These are phyloP conservation scores for Coregonus sp. DNA, from an alignment of 2,797 vertebrate genomes.

Conservation along the genomic window DNA sequence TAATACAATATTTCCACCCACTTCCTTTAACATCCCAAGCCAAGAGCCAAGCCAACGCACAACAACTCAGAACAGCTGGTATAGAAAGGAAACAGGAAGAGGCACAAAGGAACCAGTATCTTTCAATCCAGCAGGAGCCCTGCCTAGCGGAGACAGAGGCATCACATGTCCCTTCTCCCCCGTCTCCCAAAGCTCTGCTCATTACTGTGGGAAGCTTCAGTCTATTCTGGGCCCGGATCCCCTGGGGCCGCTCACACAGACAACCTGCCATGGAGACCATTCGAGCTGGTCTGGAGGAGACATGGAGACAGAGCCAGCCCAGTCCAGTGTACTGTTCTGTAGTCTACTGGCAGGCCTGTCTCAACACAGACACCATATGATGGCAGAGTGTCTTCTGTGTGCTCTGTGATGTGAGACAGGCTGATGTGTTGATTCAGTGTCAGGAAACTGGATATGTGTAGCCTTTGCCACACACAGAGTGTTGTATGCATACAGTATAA, in stretches of 20 bases:
- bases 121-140: conserved; percentile 28
- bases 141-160: conserved; percentile 33
- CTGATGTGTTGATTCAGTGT: conserved; percentile 27
- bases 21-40: neutral
- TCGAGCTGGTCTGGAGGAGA: neutral
- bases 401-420: conserved; percentile 17
- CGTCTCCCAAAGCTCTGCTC: conserved; percentile 48
- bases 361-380: neutral
- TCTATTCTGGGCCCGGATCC: conserved; percentile 41
- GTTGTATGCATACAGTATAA: neutral
- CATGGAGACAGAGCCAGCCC: conserved; percentile 5
- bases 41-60: conserved; percentile 7
- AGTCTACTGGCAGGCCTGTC: neutral
- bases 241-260: conserved; percentile 21
- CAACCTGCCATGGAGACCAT: conserved; percentile 27
- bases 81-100: conserved; percentile 13
- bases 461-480: neutral
- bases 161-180: conserved; percentile 15
- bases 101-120: neutral
- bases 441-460: conserved; percentile 17
- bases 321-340: neutral
- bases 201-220: conserved; percentile 47
- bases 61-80: neutral
- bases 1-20: neutral
- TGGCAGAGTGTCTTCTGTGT: conserved; percentile 5